Percentiles rank a stretch among this genome's conserved stretches.
phyloP scores from a whole-genome alignment of 2,113 vertebrate genomes.

The Chrysochloris asiatica region DNA sequence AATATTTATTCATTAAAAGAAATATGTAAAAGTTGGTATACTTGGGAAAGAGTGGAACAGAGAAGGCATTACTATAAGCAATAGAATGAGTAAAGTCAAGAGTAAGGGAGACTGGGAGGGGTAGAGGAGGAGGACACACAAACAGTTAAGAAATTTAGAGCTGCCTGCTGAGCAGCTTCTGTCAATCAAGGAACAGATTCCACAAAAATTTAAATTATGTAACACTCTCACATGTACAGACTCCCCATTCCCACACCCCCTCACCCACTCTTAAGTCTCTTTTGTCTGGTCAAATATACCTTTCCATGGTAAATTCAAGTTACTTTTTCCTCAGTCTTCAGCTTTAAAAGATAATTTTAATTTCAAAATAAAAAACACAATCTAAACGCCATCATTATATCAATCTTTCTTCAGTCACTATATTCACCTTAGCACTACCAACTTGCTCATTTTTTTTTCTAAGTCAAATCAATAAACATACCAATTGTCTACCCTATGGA shows the following conservation, averaged over 20 bases:
- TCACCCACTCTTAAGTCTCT: background rate
- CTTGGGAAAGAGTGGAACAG: background rate
- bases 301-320: conserved; percentile 15
- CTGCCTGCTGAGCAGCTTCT: background rate
- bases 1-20: conserved; percentile 33
- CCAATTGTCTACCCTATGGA: background rate
- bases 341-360: background rate
- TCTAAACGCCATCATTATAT: background rate
- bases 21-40: conserved; percentile 22
- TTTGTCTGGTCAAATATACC: background rate
- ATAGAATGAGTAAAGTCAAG: background rate
- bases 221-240: background rate
- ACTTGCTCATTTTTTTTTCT: background rate
- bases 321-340: conserved; percentile 17
- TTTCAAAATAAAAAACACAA: conserved; percentile 1
- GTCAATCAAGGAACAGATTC: conserved; percentile 24
- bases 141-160: conserved; percentile 44
- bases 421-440: background rate
- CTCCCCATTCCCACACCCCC: background rate
- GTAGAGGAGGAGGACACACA: background rate
- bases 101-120: fast-evolving
- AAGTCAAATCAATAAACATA: background rate
- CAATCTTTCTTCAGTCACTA: background rate
- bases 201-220: conserved; percentile 42
- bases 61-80: background rate